These are phyloP conservation scores for Porites australiensis DNA, from an alignment of 64 coral and sea anemone genomes.

Conservation along the genomic window DNA sequence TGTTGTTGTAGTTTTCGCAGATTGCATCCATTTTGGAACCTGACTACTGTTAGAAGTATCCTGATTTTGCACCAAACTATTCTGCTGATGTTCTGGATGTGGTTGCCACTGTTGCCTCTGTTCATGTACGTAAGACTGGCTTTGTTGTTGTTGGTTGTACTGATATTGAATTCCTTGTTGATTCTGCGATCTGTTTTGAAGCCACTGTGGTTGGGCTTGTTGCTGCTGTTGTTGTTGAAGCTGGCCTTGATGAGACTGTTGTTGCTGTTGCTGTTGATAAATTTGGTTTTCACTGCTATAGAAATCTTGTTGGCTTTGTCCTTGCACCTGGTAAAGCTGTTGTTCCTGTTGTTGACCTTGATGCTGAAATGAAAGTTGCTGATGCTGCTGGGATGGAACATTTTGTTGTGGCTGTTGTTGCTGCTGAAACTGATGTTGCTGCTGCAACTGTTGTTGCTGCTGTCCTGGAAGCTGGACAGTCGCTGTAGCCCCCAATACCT, in stretches of 20 bases:
- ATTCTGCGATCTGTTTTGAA: not conserved
- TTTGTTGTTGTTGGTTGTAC: not conserved
- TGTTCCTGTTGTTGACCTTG: conserved; percentile 42
- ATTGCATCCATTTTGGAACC: conserved; percentile 50
- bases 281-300: conserved; percentile 1
- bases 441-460: not conserved
- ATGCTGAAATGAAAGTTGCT: not conserved
- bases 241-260: conserved; percentile 9
- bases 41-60: not conserved
- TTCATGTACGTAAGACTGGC: conserved; percentile 12
- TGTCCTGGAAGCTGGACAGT: not conserved
- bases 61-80: not conserved
- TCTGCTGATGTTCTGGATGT: conserved; percentile 11
- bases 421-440: not conserved
- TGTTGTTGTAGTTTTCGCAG: not conserved
- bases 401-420: conserved; percentile 9
- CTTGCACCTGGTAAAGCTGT: conserved; percentile 21
- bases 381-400: not conserved
- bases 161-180: not conserved
- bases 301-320: not conserved
- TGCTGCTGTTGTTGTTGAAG: not conserved
- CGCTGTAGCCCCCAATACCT: not conserved
- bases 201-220: not conserved
- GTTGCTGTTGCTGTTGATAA: conserved; percentile 38
- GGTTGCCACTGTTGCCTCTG: conserved; percentile 14